Evolutionary conservation across 92 coral and sea anemone genomes (phyloP), one percentile per base, ranked within the genome.

Genomic region (Zoanthus sociatus): DNA sequence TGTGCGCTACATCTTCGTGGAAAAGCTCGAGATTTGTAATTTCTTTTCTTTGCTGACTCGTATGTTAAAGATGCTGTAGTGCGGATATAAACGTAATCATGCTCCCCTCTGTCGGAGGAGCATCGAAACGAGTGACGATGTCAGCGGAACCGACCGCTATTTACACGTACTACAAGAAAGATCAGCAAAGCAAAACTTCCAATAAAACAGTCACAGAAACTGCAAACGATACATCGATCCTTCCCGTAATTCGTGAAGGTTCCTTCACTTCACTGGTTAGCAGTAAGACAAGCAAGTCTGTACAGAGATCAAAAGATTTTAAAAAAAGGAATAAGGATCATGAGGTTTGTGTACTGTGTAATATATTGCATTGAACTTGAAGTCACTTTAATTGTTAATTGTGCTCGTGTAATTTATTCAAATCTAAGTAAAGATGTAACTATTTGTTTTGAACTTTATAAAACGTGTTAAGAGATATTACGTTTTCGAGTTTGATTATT

Each of bases 241-340:
- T 94, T 46, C 98, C 98, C 44, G 71, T 88, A 47, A 92, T 94
- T 77, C 84, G 94, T 4, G 93, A 94, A 61, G 93, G 94, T 14
- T 93, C 92, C 46, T 91, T 93, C 70, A 87, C 93, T 17, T 93
- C 98, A 9, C 78, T 94, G 73, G 85, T 90, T 10, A 92, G 97
- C 47, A 88, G 90, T 33, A 82, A 72, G 66, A 90, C 95, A 8
- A 74, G 74, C 21, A 88, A 76, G 51, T 74, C 89, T 30, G 18
- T 63, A 17, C 69, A 63, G 20, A 63, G 26, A 16, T 15, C 69
- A 17, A 63, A 63, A 7, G 69, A 63, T 9, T 13, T 63, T 26
- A 0, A 26, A 63, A 63, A 63, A 16, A 17, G 18, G 69, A 63
- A 16, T 1, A 13, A 63, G 8, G 69, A 63, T 63, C 16, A 20